Conservation (phyloP, 2,888 invertebrate species). For the Scrobipalpa atriplicella region DNA sequence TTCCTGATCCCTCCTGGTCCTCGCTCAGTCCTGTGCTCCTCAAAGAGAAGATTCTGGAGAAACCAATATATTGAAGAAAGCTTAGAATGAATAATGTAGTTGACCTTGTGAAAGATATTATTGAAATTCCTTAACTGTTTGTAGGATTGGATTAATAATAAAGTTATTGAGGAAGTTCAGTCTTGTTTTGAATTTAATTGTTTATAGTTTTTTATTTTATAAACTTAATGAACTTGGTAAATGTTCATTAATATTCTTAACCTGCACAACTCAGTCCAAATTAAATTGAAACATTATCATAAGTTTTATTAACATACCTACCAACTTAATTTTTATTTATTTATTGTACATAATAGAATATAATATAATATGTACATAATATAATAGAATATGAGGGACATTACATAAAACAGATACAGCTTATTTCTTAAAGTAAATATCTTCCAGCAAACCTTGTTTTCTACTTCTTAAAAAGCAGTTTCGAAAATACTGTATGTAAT, state of each 20-base stretch:
- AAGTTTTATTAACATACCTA: no score
- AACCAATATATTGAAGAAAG: not conserved
- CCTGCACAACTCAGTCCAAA: no score
- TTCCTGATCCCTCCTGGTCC: not conserved
- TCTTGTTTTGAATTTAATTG: not conserved
- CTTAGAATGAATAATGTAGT: not conserved
- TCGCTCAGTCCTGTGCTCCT: not conserved
- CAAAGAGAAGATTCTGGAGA: not conserved
- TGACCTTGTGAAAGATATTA: not conserved
- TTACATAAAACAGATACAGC: no score
- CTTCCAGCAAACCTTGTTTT: no score
- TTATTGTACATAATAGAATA: no score
- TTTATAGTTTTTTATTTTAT: not conserved
- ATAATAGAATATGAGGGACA: no score
- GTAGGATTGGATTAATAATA: not conserved
- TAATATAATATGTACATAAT: no score
- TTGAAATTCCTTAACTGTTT: not conserved
- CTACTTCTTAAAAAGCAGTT: not conserved
- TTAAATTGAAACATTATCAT: no score
- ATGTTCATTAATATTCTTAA: not conserved
- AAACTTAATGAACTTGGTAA: not conserved
- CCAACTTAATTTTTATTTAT: no score
- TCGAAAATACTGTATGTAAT: not conserved
- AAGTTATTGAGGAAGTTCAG: conserved; percentile 5
- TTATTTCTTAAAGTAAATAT: no score